Evolutionary conservation across 2,888 invertebrate genomes (phyloP).

Genomic region (Arrhopalites spinosus): DNA sequence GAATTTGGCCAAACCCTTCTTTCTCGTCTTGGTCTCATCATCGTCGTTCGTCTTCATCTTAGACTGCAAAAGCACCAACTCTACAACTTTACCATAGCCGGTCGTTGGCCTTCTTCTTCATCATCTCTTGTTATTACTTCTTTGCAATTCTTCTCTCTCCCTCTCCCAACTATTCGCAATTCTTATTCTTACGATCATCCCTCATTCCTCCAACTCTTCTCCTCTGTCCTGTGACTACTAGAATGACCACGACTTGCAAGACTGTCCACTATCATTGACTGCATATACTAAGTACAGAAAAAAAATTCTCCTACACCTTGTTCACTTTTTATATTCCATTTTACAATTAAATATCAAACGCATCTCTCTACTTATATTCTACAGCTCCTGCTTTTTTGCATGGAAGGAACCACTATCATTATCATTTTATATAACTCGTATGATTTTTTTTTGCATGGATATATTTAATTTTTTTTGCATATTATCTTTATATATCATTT

Average conservation of each 20-base stretch:
- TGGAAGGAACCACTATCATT: too few species aligned
- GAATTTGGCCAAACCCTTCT: slow-evolving; percentile 29
- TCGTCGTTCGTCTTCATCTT: background rate
- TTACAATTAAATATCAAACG: too few species aligned
- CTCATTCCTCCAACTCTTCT: slow-evolving; percentile 2
- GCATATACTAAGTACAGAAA: too few species aligned
- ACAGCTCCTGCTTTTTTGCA: too few species aligned
- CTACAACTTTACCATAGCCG: slow-evolving; percentile 24
- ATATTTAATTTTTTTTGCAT: too few species aligned
- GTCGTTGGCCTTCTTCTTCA: slow-evolving; percentile 37
- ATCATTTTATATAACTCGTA: too few species aligned
- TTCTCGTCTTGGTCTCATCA: slow-evolving; percentile 9
- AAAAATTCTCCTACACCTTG: too few species aligned
- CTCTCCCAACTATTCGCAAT: background rate
- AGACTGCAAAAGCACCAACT: background rate
- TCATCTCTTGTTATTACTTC: slow-evolving; percentile 20
- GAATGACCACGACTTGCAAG: background rate
- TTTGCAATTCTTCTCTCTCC: slow-evolving; percentile 2
- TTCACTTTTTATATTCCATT: too few species aligned
- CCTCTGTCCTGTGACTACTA: background rate
- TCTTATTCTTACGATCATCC: slow-evolving; percentile 18
- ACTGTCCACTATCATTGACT: too few species aligned
- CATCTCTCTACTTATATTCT: too few species aligned
- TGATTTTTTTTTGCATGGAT: too few species aligned
- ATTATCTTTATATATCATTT: too few species aligned